Base-by-base conservation (phyloP, 2,797 vertebrate species). In the Oryzias sinensis region DNA sequence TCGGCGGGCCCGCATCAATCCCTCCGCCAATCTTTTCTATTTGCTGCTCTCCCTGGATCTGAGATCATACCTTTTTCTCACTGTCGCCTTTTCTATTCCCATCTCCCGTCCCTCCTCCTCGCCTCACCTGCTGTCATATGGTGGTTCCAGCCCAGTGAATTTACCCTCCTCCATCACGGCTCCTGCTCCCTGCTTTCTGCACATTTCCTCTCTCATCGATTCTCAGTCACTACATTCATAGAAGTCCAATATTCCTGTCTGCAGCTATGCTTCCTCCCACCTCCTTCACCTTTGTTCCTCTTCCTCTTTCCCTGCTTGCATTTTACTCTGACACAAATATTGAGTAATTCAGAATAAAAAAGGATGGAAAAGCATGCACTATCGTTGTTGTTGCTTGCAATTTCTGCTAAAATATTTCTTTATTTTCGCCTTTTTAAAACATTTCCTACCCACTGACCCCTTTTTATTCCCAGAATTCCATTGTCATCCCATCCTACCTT, bases 41-140 rank as follows among this genome's bases (percentile, higher is more conserved):
- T 69, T 78, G 78, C 61, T 62, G 80, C 80, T 74, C 65, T 72
- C 59, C 46, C 71, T 70, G 40, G 14, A 27, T 56, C 62, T 53
- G 46, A 72, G 74, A 76, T 77, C 77, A 60, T 74, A 67, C 59
- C 62, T 55, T 68, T 37, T 71, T 70, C 59, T 74, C 60, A 60
- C 45, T 61, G 68, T 81, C 65, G 79, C 68, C 71, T 76, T 75
- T 65, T 83, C 69, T 66, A 29, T 70, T 74, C 74, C 68, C 47
- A 40, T 78, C 75, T 82, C 62, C 69, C 72, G 70, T 81, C 67
- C 77, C 71, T 82, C 75, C 77, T 74, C 76, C 70, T 79, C 80
- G 75, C 65, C 59, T 79, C 77, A 81, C 81, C 77, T 81, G 66
- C 80, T 86, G 87, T 89, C 87, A 83, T 66, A 72, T 60, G 66